Conservation (phyloP, 1,140 invertebrate species). For the Bombus superbus region DNA sequence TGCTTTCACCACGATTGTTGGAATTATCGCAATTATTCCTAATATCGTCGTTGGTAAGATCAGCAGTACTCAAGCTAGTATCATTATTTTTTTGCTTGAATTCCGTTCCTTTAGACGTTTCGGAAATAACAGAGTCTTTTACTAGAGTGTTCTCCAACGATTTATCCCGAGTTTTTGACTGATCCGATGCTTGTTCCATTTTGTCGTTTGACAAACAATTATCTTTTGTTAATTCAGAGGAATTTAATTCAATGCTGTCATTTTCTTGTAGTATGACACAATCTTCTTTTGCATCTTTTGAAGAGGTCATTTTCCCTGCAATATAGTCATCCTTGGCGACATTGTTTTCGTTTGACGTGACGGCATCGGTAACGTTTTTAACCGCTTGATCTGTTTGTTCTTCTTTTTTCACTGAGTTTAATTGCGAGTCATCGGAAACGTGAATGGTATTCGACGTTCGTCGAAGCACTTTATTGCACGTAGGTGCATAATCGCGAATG, state of each 20-base stretch:
- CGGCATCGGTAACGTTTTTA: background rate
- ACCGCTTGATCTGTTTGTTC: too few relatives aligned
- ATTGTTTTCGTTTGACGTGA: background rate
- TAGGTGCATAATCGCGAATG: background rate
- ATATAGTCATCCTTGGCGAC: background rate
- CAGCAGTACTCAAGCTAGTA: too few relatives aligned
- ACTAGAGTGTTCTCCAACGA: background rate
- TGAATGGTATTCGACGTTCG: background rate
- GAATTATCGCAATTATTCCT: background rate
- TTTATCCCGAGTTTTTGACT: background rate
- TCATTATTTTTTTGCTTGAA: background rate
- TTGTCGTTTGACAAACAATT: background rate
- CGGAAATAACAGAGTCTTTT: background rate
- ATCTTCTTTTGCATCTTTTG: background rate
- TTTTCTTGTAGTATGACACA: background rate
- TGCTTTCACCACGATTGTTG: too few relatives aligned
- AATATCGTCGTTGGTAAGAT: background rate
- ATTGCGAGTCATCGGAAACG: background rate
- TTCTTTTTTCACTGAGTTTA: background rate
- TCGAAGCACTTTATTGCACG: background rate
- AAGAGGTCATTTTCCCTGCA: background rate
- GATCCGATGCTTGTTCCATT: background rate
- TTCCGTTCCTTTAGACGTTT: background rate
- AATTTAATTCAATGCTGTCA: background rate
- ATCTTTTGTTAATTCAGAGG: background rate